These are phyloP conservation scores for Caerostris extrusa DNA, from an alignment of 1,140 invertebrate species.

Conservation along the genomic window DNA sequence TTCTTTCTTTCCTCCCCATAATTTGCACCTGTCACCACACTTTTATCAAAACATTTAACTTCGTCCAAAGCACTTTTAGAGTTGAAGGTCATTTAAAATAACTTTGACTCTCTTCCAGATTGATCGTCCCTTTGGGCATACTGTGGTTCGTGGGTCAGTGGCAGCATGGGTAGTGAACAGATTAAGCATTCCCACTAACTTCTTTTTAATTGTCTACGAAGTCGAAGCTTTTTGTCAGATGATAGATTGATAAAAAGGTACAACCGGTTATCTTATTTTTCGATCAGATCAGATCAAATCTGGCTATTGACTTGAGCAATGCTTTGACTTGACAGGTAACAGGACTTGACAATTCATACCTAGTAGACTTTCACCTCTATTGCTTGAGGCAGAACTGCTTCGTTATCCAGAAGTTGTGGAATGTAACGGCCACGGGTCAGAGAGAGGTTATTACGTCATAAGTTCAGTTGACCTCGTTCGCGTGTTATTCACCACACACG, in stretches of 20 bases:
- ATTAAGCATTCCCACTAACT: conserved; percentile 4
- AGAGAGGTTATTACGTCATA: conserved; percentile 37
- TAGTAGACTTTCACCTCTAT: conserved; percentile 9
- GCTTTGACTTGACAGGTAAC: not conserved
- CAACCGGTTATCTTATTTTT: not conserved
- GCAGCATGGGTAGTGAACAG: conserved; percentile 19
- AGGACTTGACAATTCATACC: conserved; percentile 17
- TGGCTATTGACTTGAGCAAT: not conserved
- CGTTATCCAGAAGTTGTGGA: not conserved
- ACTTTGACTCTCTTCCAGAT: not conserved
- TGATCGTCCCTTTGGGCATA: not conserved
- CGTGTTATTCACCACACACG: conserved; percentile 13
- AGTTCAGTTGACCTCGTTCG: conserved; percentile 16
- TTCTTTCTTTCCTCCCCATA: not conserved
- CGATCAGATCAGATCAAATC: not conserved
- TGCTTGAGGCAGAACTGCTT: conserved; percentile 16
- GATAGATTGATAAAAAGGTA: not conserved
- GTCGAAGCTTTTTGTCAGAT: not conserved
- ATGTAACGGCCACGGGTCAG: conserved; percentile 51
- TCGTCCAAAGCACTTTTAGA: conserved; percentile 18
- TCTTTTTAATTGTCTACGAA: conserved; percentile 42
- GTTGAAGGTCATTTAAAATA: conserved; percentile 39
- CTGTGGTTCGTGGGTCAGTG: conserved; percentile 2
- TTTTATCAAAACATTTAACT: conserved; percentile 18
- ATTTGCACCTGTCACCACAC: conserved; percentile 16